These are phyloP conservation scores for Psophia crepitans DNA, from an alignment of 2,113 vertebrate genomes.

Conservation along the genomic window DNA sequence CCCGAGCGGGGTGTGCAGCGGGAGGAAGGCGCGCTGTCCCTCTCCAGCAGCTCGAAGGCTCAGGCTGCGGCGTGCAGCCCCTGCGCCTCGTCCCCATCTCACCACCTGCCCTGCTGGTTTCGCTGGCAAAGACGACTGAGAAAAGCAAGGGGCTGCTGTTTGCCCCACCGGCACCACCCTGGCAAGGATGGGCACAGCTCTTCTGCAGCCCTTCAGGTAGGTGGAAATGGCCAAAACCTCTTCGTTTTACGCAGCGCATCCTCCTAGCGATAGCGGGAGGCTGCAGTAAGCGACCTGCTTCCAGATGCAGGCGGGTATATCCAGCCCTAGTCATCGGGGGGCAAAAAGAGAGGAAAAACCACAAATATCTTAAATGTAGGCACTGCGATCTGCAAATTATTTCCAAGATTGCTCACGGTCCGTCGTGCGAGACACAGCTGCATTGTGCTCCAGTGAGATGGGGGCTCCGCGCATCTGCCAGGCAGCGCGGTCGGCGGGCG, in stretches of 20 bases:
- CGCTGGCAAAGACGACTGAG: neutral
- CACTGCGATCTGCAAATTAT: neutral
- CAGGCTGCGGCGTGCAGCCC: neutral
- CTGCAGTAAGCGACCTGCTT: accelerated
- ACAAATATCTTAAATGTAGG: neutral
- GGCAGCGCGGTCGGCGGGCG: neutral
- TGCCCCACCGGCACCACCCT: neutral
- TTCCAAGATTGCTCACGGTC: accelerated
- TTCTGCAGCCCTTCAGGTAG: neutral
- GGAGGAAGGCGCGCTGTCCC: neutral
- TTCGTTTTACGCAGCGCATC: accelerated
- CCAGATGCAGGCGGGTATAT: accelerated
- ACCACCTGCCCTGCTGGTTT: neutral
- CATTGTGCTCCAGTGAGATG: no score
- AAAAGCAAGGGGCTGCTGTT: neutral
- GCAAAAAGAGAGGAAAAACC: no score
- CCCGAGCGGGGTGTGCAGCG: accelerated
- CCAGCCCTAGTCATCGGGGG: accelerated
- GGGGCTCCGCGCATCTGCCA: neutral
- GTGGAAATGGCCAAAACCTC: neutral
- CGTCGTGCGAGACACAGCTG: neutral
- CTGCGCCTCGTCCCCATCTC: neutral
- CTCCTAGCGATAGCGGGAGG: accelerated
- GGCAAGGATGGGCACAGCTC: neutral
- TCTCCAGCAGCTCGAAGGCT: neutral